These are phyloP conservation scores for Fregata magnificens DNA, from an alignment of 2,113 vertebrate genomes.

Conservation along the genomic window DNA sequence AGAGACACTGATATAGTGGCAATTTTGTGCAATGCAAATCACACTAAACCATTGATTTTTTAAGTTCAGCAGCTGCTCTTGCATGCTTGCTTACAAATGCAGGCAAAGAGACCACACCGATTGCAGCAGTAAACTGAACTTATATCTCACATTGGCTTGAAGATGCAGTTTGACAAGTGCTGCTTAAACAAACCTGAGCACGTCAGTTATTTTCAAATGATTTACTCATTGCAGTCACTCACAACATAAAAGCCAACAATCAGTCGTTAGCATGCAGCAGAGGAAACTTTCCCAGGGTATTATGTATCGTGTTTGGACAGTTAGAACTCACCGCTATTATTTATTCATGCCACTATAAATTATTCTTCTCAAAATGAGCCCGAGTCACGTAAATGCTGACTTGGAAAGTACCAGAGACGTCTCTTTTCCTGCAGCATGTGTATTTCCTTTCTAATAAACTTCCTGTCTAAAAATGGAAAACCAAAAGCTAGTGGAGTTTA, in stretches of 20 bases:
- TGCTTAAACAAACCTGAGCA: slow-evolving; percentile 39
- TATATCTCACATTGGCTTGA: background rate
- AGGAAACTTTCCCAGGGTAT: slow-evolving; percentile 46
- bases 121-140: background rate
- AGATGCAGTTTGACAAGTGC: slow-evolving; percentile 33
- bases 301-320: slow-evolving; percentile 59
- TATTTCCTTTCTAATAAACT: slow-evolving; percentile 20
- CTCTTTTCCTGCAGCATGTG: slow-evolving; percentile 1
- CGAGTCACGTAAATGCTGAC: slow-evolving; percentile 65
- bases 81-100: background rate
- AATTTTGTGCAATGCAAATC: background rate
- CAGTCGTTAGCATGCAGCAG: background rate
- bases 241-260: slow-evolving; percentile 34
- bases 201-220: slow-evolving; percentile 31
- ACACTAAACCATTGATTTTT: background rate
- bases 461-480: slow-evolving; percentile 63
- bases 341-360: slow-evolving; percentile 72
- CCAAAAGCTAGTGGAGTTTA: slow-evolving; percentile 32
- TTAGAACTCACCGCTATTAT: slow-evolving; percentile 59
- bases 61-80: background rate
- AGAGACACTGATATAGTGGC: background rate
- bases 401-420: slow-evolving; percentile 39
- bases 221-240: slow-evolving; percentile 32
- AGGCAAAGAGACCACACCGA: background rate
- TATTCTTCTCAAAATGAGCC: slow-evolving; percentile 65